Percentiles rank a stretch among this genome's conserved stretches.
Conservation (phyloP, 1,140 invertebrate genomes). For the Bombus confusus region DNA sequence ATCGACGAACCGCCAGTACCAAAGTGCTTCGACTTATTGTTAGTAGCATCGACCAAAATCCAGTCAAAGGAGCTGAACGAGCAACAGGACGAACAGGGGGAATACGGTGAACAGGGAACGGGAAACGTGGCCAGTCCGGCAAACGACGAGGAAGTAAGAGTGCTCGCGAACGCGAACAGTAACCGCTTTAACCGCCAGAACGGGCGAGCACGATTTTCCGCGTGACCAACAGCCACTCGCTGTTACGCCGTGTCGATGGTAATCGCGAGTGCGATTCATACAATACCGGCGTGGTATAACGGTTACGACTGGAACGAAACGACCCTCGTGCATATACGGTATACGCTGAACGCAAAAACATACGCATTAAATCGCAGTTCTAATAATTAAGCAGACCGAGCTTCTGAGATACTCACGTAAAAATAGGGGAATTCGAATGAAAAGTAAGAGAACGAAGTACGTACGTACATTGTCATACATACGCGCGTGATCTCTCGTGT, state of each 20-base stretch:
- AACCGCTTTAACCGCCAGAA: slow-evolving; percentile 29
- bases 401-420: slow-evolving; percentile 26
- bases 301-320: slow-evolving; percentile 20
- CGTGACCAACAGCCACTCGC: slow-evolving; percentile 72
- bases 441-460: neutral
- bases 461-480: neutral
- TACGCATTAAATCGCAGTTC: neutral
- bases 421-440: neutral
- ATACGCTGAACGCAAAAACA: slow-evolving; percentile 19
- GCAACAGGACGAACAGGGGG: slow-evolving; percentile 35
- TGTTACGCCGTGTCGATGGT: slow-evolving; percentile 44
- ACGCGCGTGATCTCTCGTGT: slow-evolving; percentile 32
- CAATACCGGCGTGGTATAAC: slow-evolving; percentile 29
- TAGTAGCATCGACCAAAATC: slow-evolving; percentile 5
- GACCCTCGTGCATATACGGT: slow-evolving; percentile 27
- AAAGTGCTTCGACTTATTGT: neutral
- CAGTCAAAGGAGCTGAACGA: neutral
- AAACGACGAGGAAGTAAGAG: slow-evolving; percentile 13
- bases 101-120: slow-evolving; percentile 17
- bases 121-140: neutral
- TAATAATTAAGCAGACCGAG: slow-evolving; percentile 21
- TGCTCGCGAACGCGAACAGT: slow-evolving; percentile 28
- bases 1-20: neutral
- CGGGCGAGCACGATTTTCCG: slow-evolving; percentile 61
- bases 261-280: slow-evolving; percentile 40